Percentiles rank a stretch among this genome's conserved stretches.
These are phyloP conservation scores for Eubasilissa regina DNA, from an alignment of 1,140 invertebrate species.

Conservation along the genomic window DNA sequence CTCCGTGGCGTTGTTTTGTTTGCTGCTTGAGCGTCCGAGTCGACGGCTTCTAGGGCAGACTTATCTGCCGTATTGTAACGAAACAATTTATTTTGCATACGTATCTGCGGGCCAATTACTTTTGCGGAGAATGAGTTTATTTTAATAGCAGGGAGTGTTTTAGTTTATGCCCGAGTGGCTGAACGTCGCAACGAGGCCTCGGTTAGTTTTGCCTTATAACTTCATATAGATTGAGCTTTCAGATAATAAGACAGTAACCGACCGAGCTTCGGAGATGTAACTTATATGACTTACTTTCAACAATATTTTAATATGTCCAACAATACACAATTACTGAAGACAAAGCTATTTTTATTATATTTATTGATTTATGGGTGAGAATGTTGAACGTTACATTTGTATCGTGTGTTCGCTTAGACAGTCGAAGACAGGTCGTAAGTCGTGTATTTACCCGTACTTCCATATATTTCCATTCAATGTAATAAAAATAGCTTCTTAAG, in stretches of 20 bases:
- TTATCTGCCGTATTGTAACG: conserved; percentile 16
- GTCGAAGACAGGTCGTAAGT: no score
- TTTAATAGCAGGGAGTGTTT: conserved; percentile 8
- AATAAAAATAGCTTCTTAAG: no score
- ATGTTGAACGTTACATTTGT: no score
- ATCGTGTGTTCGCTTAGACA: no score
- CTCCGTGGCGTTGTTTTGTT: not conserved
- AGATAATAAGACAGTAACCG: not conserved
- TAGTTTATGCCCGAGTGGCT: not conserved
- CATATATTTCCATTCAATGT: no score
- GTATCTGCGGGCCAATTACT: conserved; percentile 31
- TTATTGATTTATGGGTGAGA: no score
- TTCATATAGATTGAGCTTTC: not conserved
- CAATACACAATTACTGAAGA: no score
- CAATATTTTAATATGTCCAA: no score
- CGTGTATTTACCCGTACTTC: no score
- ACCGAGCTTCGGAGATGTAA: no score
- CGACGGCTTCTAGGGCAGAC: not conserved
- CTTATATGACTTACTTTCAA: no score
- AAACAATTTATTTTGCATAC: conserved; percentile 40
- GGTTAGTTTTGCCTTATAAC: not conserved
- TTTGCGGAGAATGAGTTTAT: conserved; percentile 20
- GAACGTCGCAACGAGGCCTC: not conserved
- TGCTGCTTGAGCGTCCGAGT: not conserved
- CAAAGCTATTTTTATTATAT: no score